phyloP scores from a whole-genome alignment of 2,888 invertebrate species.

The Tipula lateralis region DNA sequence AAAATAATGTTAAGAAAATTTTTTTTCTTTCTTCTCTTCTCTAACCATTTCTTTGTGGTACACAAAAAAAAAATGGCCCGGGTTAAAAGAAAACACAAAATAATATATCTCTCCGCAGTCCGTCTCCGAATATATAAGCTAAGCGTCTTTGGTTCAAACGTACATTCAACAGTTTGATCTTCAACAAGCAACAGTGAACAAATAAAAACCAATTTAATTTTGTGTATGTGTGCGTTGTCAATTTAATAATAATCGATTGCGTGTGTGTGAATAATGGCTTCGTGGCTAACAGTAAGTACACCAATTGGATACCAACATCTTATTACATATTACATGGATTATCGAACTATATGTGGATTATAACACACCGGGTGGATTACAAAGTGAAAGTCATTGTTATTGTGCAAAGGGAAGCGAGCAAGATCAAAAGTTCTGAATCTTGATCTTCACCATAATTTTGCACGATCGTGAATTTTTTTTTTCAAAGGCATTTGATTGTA shows the following conservation, averaged over 20 bases:
- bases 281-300: slow-evolving; percentile 29
- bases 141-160: background rate
- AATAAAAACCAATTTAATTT: background rate
- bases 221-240: background rate
- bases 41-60: background rate
- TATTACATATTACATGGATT: background rate
- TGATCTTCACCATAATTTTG: background rate
- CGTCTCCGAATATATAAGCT: background rate
- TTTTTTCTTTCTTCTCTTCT: background rate
- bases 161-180: slow-evolving; percentile 19
- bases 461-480: background rate
- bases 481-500: background rate
- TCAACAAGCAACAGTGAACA: background rate
- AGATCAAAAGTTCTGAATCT: background rate
- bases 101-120: background rate
- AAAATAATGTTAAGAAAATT: background rate
- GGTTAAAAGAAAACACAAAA: slow-evolving; percentile 25
- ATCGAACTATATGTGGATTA: background rate
- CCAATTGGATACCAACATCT: background rate
- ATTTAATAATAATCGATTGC: background rate
- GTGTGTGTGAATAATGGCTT: slow-evolving; percentile 27
- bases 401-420: background rate
- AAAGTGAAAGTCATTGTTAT: background rate
- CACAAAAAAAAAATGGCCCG: background rate
- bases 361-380: background rate